Conservation (phyloP, 2,888 invertebrate species). For the Epinotia brunnichana region DNA sequence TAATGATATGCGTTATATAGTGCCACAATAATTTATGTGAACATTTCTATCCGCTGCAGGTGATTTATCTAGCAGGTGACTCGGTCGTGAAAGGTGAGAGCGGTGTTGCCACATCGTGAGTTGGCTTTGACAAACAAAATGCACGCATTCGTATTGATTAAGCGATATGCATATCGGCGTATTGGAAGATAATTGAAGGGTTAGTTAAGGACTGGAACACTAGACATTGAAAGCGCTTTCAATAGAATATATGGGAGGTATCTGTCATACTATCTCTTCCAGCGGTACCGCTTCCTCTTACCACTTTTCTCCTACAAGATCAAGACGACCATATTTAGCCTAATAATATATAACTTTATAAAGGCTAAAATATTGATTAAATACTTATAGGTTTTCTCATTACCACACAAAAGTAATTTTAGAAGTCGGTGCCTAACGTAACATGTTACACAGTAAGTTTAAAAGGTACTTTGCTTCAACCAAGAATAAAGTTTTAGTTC, state of each 20-base stretch:
- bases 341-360: background rate
- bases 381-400: background rate
- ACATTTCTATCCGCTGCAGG: conserved; percentile 63
- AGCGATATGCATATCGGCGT: conserved; percentile 44
- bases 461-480: too few relatives aligned
- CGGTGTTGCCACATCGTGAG: conserved; percentile 47
- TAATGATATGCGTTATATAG: conserved; percentile 56
- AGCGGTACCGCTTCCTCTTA: background rate
- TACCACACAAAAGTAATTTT: background rate
- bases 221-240: conserved; percentile 10
- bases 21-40: conserved; percentile 68
- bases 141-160: conserved; percentile 46
- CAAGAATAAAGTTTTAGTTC: background rate
- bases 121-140: conserved; percentile 45
- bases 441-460: background rate
- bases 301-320: background rate
- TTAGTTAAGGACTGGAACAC: conserved; percentile 27
- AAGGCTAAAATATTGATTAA: background rate
- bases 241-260: conserved; percentile 8
- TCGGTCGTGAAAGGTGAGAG: conserved; percentile 55
- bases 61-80: conserved; percentile 71
- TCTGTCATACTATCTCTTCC: conserved; percentile 16
- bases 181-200: conserved; percentile 34
- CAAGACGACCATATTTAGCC: background rate
- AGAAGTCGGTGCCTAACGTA: background rate